phyloP scores from a whole-genome alignment of 2,888 invertebrate species.

The Yponomeuta evonymella region DNA sequence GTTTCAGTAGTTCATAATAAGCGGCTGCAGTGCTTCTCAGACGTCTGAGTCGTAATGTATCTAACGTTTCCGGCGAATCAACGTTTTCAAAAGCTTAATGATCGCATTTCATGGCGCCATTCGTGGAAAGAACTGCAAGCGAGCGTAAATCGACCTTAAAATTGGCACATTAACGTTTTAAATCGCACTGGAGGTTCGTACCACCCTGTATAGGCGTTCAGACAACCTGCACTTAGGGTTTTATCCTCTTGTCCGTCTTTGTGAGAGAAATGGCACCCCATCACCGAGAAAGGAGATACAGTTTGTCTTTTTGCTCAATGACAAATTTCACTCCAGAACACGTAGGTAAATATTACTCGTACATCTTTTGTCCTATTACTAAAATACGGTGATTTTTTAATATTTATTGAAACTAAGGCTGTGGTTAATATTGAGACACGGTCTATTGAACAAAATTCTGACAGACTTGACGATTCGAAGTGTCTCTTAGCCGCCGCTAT shows the following conservation, averaged over 20 bases:
- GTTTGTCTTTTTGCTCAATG: not conserved
- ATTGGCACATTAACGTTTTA: not conserved
- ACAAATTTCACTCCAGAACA: no score
- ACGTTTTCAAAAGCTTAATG: constrained; percentile 7
- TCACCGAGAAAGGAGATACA: not conserved
- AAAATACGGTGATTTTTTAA: no score
- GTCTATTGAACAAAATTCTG: no score
- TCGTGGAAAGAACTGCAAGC: not conserved
- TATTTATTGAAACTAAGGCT: no score
- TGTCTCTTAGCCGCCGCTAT: no score
- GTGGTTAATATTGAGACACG: no score
- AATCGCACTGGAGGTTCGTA: not conserved
- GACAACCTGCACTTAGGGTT: constrained; percentile 8
- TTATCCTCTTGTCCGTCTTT: constrained; percentile 5
- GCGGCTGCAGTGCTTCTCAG: not conserved
- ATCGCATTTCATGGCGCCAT: constrained; percentile 1
- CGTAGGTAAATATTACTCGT: no score
- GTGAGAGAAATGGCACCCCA: not conserved
- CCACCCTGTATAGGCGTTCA: not conserved
- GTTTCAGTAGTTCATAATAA: not conserved
- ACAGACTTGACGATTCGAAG: no score
- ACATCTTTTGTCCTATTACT: no score
- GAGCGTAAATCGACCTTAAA: not conserved
- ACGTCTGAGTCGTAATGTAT: not conserved
- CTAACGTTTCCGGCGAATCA: not conserved